phyloP scores from a whole-genome alignment of 1,140 invertebrate genomes.

The Ridgeia piscesae region DNA sequence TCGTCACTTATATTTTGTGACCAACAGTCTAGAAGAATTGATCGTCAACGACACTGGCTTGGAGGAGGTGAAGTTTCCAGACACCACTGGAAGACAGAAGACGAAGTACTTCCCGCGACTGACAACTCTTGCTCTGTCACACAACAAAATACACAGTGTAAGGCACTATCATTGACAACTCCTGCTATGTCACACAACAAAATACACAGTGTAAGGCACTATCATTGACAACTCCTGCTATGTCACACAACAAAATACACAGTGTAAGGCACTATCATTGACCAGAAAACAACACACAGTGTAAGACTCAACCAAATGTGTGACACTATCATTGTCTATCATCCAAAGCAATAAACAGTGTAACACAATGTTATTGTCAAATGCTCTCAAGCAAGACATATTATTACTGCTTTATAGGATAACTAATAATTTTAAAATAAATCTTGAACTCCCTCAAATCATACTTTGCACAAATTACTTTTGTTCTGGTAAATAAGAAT shows the following conservation, averaged over 20 bases:
- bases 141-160: conserved; percentile 64
- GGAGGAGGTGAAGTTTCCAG: conserved; percentile 50
- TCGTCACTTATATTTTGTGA: background rate
- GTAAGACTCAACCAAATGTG: no score
- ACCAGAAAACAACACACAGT: conserved; percentile 62
- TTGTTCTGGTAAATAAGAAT: background rate
- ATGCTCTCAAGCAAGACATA: no score
- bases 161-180: conserved; percentile 18
- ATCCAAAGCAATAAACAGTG: background rate
- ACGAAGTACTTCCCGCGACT: conserved; percentile 61
- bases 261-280: background rate
- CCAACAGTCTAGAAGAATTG: conserved; percentile 49
- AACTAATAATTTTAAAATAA: background rate
- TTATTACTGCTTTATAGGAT: background rate
- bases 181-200: background rate
- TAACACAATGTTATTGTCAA: no score
- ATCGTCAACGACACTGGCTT: conserved; percentile 43
- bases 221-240: no score
- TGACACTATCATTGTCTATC: conserved; percentile 12
- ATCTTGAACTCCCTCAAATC: background rate
- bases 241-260: background rate
- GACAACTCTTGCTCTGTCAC: conserved; percentile 59
- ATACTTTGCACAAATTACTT: background rate
- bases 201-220: background rate
- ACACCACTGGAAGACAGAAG: conserved; percentile 54